A percentile compares a stretch with the other conserved stretches of the same genome.
phyloP scores from a whole-genome alignment of 2,888 invertebrate genomes.

The Eulithis prunata region DNA sequence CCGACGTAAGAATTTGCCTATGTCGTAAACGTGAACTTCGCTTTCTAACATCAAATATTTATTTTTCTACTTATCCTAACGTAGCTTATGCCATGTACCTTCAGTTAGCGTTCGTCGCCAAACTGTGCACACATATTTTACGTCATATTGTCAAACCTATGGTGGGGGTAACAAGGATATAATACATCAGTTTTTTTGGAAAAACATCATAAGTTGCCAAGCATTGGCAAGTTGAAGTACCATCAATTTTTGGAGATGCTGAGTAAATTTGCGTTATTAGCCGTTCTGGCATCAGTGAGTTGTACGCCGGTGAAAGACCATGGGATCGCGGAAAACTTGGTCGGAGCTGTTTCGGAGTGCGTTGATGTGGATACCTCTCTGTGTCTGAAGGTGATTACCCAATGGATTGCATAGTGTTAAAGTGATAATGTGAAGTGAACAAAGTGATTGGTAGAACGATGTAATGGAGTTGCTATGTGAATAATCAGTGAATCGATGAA shows the following conservation, averaged over 20 bases:
- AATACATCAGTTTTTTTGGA: constrained; percentile 77
- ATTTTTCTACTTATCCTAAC: constrained; percentile 82
- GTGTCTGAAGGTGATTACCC: constrained; percentile 85
- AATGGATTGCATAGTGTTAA: constrained; percentile 53
- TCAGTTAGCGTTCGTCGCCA: constrained; percentile 73
- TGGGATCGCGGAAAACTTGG: constrained; percentile 73
- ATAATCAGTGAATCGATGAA: constrained; percentile 7
- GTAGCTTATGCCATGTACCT: constrained; percentile 52
- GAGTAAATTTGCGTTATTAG: constrained; percentile 66
- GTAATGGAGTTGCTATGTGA: not conserved
- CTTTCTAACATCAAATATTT: constrained; percentile 83
- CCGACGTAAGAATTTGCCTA: constrained; percentile 63
- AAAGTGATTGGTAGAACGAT: constrained; percentile 7
- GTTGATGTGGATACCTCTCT: constrained; percentile 83
- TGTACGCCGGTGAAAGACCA: constrained; percentile 72
- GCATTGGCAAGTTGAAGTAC: constrained; percentile 66
- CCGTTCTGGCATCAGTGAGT: constrained; percentile 69
- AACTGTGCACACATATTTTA: constrained; percentile 67
- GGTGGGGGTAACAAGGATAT: constrained; percentile 80
- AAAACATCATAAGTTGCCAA: constrained; percentile 77
- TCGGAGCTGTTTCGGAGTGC: constrained; percentile 82
- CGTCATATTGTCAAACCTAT: constrained; percentile 67
- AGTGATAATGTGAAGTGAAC: constrained; percentile 48
- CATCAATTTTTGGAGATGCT: constrained; percentile 63
- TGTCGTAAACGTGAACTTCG: constrained; percentile 76